Evolutionary conservation across 1,140 invertebrate species (phyloP).

Genomic region (Ctenoplectra terminalis): DNA sequence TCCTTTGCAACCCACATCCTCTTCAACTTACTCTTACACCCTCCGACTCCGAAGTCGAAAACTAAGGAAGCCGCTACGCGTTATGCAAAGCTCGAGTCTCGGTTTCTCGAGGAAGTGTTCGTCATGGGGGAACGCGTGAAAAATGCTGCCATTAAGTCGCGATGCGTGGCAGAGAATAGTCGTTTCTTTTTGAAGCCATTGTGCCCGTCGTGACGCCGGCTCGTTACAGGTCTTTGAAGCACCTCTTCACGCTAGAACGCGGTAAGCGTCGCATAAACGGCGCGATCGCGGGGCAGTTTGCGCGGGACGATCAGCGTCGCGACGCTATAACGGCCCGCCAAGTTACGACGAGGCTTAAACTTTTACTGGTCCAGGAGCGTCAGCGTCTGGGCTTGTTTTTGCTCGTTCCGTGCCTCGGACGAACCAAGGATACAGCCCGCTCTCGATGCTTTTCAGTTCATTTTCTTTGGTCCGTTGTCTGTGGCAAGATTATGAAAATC

Average conservation of each 20-base stretch:
- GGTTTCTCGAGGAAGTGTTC: neutral
- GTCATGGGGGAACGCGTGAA: neutral
- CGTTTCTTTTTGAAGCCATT: slow-evolving; percentile 36
- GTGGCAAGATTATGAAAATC: neutral
- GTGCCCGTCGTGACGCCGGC: slow-evolving; percentile 22
- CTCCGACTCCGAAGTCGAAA: neutral
- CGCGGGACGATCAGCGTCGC: slow-evolving; percentile 74
- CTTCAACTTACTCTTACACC: too few relatives aligned
- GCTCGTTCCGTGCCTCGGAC: neutral
- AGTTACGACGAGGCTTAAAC: slow-evolving; percentile 77
- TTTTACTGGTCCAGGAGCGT: slow-evolving; percentile 75
- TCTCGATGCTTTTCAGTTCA: neutral
- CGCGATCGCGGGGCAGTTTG: slow-evolving; percentile 72
- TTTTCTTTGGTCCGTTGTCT: neutral
- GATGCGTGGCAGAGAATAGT: neutral
- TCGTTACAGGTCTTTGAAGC: slow-evolving; percentile 46
- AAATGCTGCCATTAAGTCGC: neutral
- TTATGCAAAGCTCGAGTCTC: too few relatives aligned
- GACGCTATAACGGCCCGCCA: slow-evolving; percentile 66
- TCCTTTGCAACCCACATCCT: too few relatives aligned
- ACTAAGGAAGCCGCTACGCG: neutral
- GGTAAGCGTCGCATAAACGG: slow-evolving; percentile 74
- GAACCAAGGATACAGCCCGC: neutral
- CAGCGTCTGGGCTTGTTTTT: slow-evolving; percentile 76
- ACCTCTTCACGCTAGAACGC: slow-evolving; percentile 45